phyloP scores from a whole-genome alignment of 92 coral and sea anemone species.

The Palythoa heliodiscus region DNA sequence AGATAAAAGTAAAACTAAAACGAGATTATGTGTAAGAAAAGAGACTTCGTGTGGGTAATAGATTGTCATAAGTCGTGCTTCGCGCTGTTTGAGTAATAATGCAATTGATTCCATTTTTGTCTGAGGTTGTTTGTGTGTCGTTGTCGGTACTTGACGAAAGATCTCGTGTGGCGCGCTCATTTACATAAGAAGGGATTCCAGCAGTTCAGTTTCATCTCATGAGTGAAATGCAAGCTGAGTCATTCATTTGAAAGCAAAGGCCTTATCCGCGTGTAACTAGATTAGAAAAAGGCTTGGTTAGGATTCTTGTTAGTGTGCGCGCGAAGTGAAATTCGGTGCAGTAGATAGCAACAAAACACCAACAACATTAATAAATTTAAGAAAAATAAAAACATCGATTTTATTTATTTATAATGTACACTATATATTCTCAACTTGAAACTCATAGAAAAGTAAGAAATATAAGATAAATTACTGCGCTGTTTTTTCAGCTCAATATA shows the following conservation, averaged over 20 bases:
- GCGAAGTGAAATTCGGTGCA: conserved; percentile 6
- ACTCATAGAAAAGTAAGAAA: too few relatives aligned
- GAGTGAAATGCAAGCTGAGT: conserved; percentile 34
- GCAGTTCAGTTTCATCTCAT: conserved; percentile 11
- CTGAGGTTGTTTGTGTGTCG: conserved; percentile 9
- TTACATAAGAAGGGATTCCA: conserved; percentile 40
- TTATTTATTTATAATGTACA: too few relatives aligned
- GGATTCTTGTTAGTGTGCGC: not conserved
- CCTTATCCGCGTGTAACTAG: conserved; percentile 19
- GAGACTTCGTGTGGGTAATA: not conserved
- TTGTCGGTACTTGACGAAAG: conserved; percentile 15
- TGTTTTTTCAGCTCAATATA: not conserved
- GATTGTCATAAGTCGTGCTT: not conserved
- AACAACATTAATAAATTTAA: not conserved
- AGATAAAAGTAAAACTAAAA: not conserved
- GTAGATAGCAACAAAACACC: not conserved
- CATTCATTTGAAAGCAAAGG: conserved; percentile 22
- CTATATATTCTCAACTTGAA: too few relatives aligned
- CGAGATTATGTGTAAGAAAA: not conserved
- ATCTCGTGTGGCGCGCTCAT: conserved; percentile 31
- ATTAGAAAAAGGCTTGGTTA: conserved; percentile 23
- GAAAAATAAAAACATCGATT: not conserved
- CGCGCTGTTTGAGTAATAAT: not conserved
- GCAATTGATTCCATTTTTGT: conserved; percentile 34
- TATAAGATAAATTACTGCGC: too few relatives aligned